Conservation (phyloP, 1,140 invertebrate species). For the Bombus difficillimus region DNA sequence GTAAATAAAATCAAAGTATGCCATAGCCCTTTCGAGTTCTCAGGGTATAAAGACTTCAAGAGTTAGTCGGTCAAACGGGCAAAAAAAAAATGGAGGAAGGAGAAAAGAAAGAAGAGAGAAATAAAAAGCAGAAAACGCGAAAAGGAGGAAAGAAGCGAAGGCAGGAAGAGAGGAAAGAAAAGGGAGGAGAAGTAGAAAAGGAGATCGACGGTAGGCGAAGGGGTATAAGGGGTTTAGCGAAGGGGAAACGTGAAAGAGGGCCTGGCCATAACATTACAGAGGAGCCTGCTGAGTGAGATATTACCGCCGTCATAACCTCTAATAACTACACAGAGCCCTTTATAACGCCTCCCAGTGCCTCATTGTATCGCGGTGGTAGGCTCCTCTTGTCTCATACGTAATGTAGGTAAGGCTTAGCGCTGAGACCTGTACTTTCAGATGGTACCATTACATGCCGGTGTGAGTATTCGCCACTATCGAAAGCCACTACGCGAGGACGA, state of each 20-base stretch:
- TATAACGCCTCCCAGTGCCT: slow-evolving; percentile 78
- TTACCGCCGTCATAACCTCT: slow-evolving; percentile 81
- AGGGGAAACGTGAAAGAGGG: slow-evolving; percentile 66
- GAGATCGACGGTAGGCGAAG: slow-evolving; percentile 3
- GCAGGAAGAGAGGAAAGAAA: neutral
- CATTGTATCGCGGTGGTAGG: slow-evolving; percentile 70
- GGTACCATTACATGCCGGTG: slow-evolving; percentile 51
- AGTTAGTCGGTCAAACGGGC: slow-evolving; percentile 15
- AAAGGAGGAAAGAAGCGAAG: neutral
- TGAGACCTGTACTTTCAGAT: slow-evolving; percentile 62
- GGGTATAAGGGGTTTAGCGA: slow-evolving; percentile 24
- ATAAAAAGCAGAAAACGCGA: neutral
- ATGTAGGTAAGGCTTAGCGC: slow-evolving; percentile 64
- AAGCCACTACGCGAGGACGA: slow-evolving; percentile 11
- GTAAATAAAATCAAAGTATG: slow-evolving; percentile 28
- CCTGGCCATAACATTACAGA: slow-evolving; percentile 78
- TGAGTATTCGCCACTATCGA: slow-evolving; percentile 31
- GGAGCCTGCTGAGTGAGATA: slow-evolving; percentile 81
- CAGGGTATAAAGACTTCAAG: slow-evolving; percentile 19
- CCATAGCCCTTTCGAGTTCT: neutral
- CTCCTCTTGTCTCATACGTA: slow-evolving; percentile 69
- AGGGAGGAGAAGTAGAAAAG: slow-evolving; percentile 14
- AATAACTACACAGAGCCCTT: slow-evolving; percentile 81
- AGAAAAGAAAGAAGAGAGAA: neutral
- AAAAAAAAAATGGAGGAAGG: neutral